These are phyloP conservation scores for Cardinalis cardinalis DNA, from an alignment of 2,113 vertebrate species.

Conservation along the genomic window DNA sequence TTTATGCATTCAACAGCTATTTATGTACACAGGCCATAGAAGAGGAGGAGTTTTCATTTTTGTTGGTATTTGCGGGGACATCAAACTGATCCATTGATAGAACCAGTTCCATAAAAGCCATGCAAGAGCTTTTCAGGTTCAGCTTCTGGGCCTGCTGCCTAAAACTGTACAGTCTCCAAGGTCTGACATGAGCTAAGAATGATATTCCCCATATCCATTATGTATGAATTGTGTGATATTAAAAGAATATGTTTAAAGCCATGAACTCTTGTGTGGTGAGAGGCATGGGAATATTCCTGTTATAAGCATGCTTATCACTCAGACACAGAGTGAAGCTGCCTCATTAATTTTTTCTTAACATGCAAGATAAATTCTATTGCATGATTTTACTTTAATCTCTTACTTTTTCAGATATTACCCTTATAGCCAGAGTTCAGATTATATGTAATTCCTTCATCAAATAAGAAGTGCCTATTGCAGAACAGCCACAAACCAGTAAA, in stretches of 20 bases:
- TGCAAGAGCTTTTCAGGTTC: neutral
- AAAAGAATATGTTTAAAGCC: neutral
- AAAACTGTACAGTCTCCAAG: neutral
- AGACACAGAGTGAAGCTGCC: neutral
- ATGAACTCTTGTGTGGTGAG: neutral
- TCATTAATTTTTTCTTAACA: neutral
- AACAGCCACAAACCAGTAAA: neutral
- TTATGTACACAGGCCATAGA: slow-evolving; percentile 58
- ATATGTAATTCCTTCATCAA: neutral
- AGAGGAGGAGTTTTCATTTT: slow-evolving; percentile 40
- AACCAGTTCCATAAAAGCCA: neutral
- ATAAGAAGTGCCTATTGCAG: neutral
- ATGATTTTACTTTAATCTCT: neutral
- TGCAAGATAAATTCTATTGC: neutral
- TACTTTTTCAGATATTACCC: neutral
- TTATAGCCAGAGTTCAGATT: neutral
- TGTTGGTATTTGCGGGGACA: slow-evolving; percentile 32
- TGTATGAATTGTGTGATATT: neutral
- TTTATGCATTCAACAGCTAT: slow-evolving; percentile 41
- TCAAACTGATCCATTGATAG: slow-evolving; percentile 28
- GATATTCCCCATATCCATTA: neutral
- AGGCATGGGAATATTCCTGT: neutral
- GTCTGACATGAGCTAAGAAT: neutral
- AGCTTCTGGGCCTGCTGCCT: neutral
- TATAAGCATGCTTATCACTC: neutral